These are phyloP conservation scores for Neodiprion lecontei DNA, from an alignment of 1,140 invertebrate genomes.

Conservation along the genomic window DNA sequence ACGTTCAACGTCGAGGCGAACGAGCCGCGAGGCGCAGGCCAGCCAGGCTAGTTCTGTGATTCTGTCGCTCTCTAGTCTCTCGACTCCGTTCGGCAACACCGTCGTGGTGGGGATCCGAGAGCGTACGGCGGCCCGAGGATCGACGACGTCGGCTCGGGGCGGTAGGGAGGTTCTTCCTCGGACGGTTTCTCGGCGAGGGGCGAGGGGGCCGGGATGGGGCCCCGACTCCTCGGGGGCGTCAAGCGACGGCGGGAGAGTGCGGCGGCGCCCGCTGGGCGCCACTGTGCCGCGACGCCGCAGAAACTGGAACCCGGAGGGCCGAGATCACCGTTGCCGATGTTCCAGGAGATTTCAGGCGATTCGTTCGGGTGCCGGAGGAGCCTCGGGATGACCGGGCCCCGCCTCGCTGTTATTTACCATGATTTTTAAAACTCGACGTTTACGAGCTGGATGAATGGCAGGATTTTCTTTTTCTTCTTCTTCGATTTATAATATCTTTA, in stretches of 20 bases:
- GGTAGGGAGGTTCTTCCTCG: not conserved
- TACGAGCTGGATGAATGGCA: not conserved
- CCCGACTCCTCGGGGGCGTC: conserved; percentile 37
- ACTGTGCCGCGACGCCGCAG: conserved; percentile 47
- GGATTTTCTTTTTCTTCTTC: not conserved
- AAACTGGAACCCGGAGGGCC: conserved; percentile 32
- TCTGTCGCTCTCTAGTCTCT: conserved; percentile 14
- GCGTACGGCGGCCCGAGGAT: not conserved
- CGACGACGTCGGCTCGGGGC: too few species aligned
- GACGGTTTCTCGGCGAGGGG: not conserved
- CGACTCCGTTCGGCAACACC: conserved; percentile 3
- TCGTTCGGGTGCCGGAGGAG: not conserved
- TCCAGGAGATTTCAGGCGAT: not conserved
- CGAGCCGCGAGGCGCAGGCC: conserved; percentile 40
- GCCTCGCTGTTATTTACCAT: not conserved
- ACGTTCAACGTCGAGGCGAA: conserved; percentile 20
- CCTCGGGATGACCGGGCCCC: not conserved
- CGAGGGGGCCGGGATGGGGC: conserved; percentile 25
- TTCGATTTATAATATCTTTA: too few species aligned
- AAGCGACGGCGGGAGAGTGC: conserved; percentile 48
- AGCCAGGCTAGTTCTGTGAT: conserved; percentile 13
- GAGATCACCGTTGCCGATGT: not conserved
- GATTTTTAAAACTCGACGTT: not conserved
- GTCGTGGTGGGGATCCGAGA: not conserved
- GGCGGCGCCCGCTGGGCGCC: conserved; percentile 58